Evolutionary conservation across 1,140 invertebrate genomes (phyloP), one percentile per base, ranked within the genome.

Genomic region (Drosophila grimshawi): DNA sequence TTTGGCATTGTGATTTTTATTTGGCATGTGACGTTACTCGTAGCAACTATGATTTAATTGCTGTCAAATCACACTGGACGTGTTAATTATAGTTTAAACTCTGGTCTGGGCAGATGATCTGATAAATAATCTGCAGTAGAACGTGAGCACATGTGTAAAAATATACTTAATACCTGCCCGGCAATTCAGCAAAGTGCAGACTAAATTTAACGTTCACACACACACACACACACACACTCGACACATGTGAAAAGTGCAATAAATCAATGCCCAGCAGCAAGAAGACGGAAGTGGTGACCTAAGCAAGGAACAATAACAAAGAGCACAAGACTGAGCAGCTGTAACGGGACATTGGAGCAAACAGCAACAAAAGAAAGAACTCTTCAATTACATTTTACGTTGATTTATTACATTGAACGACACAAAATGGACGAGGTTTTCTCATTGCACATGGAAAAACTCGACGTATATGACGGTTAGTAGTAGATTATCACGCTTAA

Each of bases 391-490:
- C 63, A 68, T 64, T 85, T 68, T 39, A 11, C 11, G n/a, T 64
- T 59, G 5, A 30, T 68, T 70, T 76, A 65, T 66, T 76, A 56
- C 30, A 45, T 57, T 57, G 32, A 66, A 77, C 62, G 57, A 64
- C 32, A 33, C 10, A 86, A 86, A 80, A 90, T 90, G 86, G 86
- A 90, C 62, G 86, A 90, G 43, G 86, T 90, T 45, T 90, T 90
- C 52, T 86, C 86, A 55, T 56, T 90, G 43, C 86, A 90, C 70
- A 90, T 90, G 86, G 86, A 90, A 33, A 90, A 90, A 43, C 78
- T 90, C 11, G 86, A 90, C 33, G 86, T 90, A 5, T 90, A 90
- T 41, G 86, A 90, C 65, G 86, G 86, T 89, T 39, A 81, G 86
- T 81, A 77, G 29, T 37, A 4, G 48, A n/a, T 4, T 33, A 46